phyloP scores from a whole-genome alignment of 2,888 invertebrate species.

The Osedax frankpressi region DNA sequence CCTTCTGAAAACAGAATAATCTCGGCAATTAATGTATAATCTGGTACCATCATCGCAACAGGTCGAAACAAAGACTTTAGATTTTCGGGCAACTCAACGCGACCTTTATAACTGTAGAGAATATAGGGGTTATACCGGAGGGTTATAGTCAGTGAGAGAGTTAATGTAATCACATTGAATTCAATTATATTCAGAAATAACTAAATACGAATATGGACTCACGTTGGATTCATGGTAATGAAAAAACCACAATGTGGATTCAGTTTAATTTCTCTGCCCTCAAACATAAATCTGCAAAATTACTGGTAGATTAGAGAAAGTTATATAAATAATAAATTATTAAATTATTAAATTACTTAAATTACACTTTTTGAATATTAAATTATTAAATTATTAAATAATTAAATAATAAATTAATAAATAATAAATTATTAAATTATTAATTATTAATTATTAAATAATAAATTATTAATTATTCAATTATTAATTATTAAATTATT shows the following conservation, averaged over 20 bases:
- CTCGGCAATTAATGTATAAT: constrained; percentile 44
- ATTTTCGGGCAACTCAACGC: constrained; percentile 46
- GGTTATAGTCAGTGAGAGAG: neutral
- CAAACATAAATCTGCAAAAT: constrained; percentile 40
- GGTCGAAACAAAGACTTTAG: constrained; percentile 45
- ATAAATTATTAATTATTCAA: too few species aligned
- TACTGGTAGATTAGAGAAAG: neutral
- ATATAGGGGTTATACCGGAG: too few species aligned
- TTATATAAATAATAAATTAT: neutral
- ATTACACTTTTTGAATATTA: neutral
- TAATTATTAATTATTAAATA: too few species aligned
- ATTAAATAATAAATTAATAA: too few species aligned
- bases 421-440: too few species aligned
- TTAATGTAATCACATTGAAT: neutral
- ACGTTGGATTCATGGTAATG: constrained; percentile 47
- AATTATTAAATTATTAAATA: too few species aligned
- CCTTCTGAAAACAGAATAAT: constrained; percentile 46
- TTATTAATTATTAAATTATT: too few species aligned
- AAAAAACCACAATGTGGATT: constrained; percentile 45
- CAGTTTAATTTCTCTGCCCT: constrained; percentile 43
- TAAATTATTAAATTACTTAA: neutral
- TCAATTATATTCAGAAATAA: too few species aligned
- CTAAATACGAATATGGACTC: too few species aligned
- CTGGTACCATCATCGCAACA: constrained; percentile 47
- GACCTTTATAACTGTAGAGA: constrained; percentile 43